phyloP scores from a whole-genome alignment of 2,113 vertebrate genomes.

The Chaetodon auriga region DNA sequence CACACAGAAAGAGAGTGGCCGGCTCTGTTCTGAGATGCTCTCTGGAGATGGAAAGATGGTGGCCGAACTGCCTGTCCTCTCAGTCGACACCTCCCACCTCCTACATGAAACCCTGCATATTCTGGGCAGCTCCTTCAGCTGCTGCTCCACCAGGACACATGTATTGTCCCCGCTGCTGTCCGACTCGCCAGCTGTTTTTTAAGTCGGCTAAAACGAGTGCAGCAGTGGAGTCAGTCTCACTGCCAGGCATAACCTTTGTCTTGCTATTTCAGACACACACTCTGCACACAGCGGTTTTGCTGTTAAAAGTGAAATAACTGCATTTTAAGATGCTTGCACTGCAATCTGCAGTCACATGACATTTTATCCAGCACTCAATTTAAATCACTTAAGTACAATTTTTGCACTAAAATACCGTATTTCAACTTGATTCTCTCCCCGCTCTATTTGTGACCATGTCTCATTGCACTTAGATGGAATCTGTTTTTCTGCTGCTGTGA shows the following conservation, averaged over 20 bases:
- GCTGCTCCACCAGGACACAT: not conserved
- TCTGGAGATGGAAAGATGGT: not conserved
- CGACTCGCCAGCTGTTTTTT: not conserved
- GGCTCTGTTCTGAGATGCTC: not conserved
- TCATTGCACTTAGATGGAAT: not conserved
- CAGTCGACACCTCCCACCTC: not conserved
- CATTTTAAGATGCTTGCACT: not conserved
- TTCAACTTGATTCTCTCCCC: not conserved
- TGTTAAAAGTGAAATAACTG: not conserved
- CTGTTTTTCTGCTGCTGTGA: not conserved
- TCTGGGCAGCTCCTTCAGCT: not conserved
- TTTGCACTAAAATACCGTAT: not conserved
- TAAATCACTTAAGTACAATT: not conserved
- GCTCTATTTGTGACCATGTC: not conserved
- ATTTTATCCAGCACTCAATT: not conserved
- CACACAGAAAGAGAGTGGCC: not conserved
- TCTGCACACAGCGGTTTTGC: conserved; percentile 5
- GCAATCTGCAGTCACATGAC: not conserved
- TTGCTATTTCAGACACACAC: not conserved
- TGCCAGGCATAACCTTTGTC: not conserved
- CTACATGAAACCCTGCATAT: not conserved
- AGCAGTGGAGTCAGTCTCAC: not conserved
- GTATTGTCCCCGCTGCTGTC: conserved; percentile 1
- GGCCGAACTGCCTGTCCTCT: not conserved
- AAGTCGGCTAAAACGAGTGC: not conserved